Conservation (phyloP, 2,113 vertebrate species). For the Nesogale talazaci region DNA sequence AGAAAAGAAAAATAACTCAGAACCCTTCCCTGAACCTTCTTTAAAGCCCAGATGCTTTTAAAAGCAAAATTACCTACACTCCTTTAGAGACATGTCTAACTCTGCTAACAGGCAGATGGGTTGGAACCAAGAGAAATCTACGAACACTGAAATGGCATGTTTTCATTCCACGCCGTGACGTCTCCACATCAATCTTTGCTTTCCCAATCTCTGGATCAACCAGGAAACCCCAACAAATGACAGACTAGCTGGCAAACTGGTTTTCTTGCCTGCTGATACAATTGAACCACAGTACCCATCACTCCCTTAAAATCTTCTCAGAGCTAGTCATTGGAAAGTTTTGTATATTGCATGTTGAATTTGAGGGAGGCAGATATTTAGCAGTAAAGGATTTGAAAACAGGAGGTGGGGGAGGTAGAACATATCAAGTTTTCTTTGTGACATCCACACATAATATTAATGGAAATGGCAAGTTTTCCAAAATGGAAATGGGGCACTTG, state of each 20-base stretch:
- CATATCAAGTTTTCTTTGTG: background rate
- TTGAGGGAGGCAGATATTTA: slow-evolving; percentile 18
- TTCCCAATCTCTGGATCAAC: background rate
- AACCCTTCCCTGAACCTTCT: background rate
- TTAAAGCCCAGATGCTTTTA: background rate
- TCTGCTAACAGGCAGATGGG: background rate
- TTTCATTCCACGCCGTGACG: background rate
- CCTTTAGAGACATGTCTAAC: background rate
- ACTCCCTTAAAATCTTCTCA: background rate
- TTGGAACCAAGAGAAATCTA: background rate
- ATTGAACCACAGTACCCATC: background rate
- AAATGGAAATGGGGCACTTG: background rate
- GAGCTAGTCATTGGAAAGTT: background rate
- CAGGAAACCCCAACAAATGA: background rate
- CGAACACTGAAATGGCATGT: background rate
- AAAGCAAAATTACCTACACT: background rate
- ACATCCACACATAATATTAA: background rate
- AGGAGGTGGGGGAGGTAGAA: background rate
- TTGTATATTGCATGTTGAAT: background rate
- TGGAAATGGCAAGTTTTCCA: background rate
- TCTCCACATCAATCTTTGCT: background rate
- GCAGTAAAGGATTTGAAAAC: background rate
- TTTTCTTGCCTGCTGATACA: background rate
- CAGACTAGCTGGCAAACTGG: background rate
- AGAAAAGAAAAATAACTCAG: background rate